Base-by-base conservation (phyloP, 2,888 invertebrate species). In the Hydraecia micacea region DNA sequence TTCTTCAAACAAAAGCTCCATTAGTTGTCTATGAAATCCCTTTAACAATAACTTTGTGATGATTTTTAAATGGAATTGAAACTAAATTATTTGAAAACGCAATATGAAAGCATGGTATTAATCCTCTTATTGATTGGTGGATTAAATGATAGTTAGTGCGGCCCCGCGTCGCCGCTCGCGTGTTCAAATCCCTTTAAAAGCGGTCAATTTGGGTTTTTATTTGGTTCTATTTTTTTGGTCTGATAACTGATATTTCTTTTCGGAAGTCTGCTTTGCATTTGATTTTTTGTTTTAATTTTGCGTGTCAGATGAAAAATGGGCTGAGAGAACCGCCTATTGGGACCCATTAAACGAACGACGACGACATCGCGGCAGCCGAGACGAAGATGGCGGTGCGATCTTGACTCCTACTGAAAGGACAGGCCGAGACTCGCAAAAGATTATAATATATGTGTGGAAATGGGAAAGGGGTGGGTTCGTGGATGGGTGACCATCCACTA, bases 31-130 rank as follows among this genome's bases (percentile, higher is more conserved):
- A 72, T 65, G 25, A 68, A 68, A 73, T 32, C 68, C 58, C 52
- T 72, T 60, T 32, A 15, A 25, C 13, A 49, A 63, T 72, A 73
- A 75, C 58, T 75, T 79, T 49, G 67, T 63, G 46, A 83, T 70
- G 49, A 82, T 81, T 87, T 87, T 82, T 84, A 79, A 85, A 86
- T 88, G 81, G 81, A 87, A 91, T 87, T 87, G 86, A 87, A 89
- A 83, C 77, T 4, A 32, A 78, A 69, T 74, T 66, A 86, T 90
- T 91, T 89, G 85, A 87, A 87, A 90, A 81, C 79, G 88, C 88
- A 86, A 87, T 86, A 89, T 88, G 78, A 83, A 85, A 84, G 86
- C 73, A 39, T 73, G n/a, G 80, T 32, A 80, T 84, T 89, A 90
- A 91, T 89, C 89, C 88, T 66, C 72, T 82, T 85, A 87, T 86